phyloP scores from a whole-genome alignment of 2,888 invertebrate species.

The Trissoscelio sp. region DNA sequence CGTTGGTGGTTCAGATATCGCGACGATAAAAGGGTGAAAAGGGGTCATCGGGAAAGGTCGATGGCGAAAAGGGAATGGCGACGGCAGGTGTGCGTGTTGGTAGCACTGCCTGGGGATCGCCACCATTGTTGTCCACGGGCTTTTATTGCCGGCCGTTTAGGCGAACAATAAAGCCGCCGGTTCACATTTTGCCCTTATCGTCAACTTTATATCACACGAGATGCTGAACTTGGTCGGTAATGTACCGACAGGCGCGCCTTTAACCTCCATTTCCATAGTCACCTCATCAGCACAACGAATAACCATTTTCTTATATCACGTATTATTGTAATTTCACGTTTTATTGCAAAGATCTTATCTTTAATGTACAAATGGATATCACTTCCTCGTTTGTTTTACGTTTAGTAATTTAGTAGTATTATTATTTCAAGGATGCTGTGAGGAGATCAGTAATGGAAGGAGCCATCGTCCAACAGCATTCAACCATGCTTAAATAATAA shows the following conservation, averaged over 20 bases:
- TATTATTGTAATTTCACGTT: conserved; percentile 27
- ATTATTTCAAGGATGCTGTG: too few species aligned
- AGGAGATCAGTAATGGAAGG: too few species aligned
- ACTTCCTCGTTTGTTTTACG: not conserved
- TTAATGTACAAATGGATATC: not conserved
- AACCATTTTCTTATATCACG: conserved; percentile 37
- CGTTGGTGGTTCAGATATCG: conserved; percentile 66
- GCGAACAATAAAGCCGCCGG: conserved; percentile 77
- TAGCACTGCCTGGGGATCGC: conserved; percentile 59
- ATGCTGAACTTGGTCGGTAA: conserved; percentile 76
- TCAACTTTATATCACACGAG: conserved; percentile 74
- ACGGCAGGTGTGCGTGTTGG: conserved; percentile 56
- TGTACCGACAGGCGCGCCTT: conserved; percentile 69
- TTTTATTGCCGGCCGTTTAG: conserved; percentile 77
- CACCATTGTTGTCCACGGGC: conserved; percentile 72
- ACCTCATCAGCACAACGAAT: conserved; percentile 47
- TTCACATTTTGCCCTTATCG: conserved; percentile 74
- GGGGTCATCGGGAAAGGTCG: conserved; percentile 53
- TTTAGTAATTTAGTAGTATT: too few species aligned
- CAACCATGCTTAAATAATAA: too few species aligned
- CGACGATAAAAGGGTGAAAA: conserved; percentile 69
- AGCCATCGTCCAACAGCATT: too few species aligned
- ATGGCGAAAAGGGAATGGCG: conserved; percentile 28
- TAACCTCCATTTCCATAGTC: conserved; percentile 56
- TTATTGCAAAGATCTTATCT: conserved; percentile 17